Percentiles rank a stretch among this genome's conserved stretches.
These are phyloP conservation scores for Daubentonia madagascariensis DNA, from an alignment of 2,113 vertebrate species.

Conservation along the genomic window DNA sequence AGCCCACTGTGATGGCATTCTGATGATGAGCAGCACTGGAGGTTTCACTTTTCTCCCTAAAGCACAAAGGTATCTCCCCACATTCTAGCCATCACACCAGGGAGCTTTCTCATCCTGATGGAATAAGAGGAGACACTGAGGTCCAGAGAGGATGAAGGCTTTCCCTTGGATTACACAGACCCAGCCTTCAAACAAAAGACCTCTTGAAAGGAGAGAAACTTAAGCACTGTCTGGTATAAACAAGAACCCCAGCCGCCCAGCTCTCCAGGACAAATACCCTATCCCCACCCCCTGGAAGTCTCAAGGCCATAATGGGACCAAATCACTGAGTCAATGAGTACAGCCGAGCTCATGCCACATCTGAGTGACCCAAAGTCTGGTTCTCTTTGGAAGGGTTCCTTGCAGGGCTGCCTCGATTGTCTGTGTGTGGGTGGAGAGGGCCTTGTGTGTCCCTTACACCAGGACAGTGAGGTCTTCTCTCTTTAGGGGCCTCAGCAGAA, in stretches of 20 bases:
- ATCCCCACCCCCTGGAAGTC: background rate
- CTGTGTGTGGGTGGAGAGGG: accelerated
- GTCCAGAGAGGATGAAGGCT: background rate
- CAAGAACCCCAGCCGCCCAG: background rate
- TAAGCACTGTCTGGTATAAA: background rate
- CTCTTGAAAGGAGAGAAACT: background rate
- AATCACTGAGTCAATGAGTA: no score
- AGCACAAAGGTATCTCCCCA: background rate
- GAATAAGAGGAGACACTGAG: background rate
- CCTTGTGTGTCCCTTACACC: background rate
- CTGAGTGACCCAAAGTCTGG: background rate
- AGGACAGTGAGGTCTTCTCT: background rate
- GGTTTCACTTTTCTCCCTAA: background rate
- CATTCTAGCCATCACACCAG: background rate
- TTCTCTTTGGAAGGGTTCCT: background rate
- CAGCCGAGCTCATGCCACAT: no score
- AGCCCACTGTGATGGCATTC: no score
- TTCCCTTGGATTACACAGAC: background rate
- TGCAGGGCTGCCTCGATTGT: no score
- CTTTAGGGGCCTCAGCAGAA: background rate
- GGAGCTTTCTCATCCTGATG: background rate
- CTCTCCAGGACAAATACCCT: background rate
- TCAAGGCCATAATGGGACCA: no score
- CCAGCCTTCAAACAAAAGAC: background rate
- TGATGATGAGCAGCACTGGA: background rate